Evolutionary conservation across 2,113 vertebrate species (phyloP), one percentile per base, ranked within the genome.

Genomic region (Pterocles gutturalis): DNA sequence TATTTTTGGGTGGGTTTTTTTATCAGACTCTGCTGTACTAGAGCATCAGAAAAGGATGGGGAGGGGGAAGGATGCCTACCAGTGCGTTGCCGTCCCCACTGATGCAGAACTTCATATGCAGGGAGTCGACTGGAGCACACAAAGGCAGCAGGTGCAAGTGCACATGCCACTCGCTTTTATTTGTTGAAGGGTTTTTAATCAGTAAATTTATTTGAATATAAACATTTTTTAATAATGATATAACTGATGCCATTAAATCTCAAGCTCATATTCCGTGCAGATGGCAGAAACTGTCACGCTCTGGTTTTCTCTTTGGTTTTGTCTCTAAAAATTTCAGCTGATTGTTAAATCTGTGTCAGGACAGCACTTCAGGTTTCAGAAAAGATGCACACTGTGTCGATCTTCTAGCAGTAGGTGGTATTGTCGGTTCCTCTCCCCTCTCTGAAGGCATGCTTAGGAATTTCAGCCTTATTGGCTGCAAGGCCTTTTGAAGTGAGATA

Each of bases 131-230:
- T 85, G 90, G 94, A 49, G 61, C 70, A 13, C 29, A 53, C 38
- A 76, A 51, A 62, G n/a, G 96, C 93, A 92, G 97, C 97, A 97
- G 98, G 95, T 98, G 97, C 53, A 46, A 92, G 91, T 38, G 43
- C 89, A 78, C 81, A 25, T 94, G 94, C 94, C 14, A 6, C 72
- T 87, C 13, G 76, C 45, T 7, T 46, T 83, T 90, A 41, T 84
- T 89, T 83, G 70, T 95, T 80, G 41, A 41, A 89, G 88, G 64
- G 45, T 94, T 97, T 95, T 85, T 95, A 90, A 97, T 94, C 93
- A 96, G 88, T 71, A 95, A 93, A 92, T 64, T 83, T 75, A 90
- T 88, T 90, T 87, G 81, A 92, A 87, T 94, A 57, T 46, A 91
- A 89, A 94, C 95, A 86, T 48, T 93, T 38, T 86, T 94, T 72